These are phyloP conservation scores for Echiichthys vipera DNA, from an alignment of 2,797 vertebrate genomes.

Conservation along the genomic window DNA sequence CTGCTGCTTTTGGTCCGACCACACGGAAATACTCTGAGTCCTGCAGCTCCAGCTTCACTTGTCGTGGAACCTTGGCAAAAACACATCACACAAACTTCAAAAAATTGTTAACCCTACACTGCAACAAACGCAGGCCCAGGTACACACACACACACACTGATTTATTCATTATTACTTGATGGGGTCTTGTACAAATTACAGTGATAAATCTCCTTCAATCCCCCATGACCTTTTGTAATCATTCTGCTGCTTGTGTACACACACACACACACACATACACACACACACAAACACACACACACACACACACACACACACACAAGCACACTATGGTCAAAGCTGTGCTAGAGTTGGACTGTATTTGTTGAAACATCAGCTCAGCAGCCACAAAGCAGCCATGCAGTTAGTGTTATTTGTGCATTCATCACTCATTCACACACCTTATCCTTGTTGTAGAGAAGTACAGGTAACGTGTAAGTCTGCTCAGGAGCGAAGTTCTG, in stretches of 20 bases:
- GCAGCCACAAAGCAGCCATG: too few species aligned
- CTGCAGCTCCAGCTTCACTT: slow-evolving; percentile 86
- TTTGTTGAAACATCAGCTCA: background rate
- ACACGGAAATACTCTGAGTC: slow-evolving; percentile 89
- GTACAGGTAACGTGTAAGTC: slow-evolving; percentile 84
- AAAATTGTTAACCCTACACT: background rate
- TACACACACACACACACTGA: slow-evolving; percentile 5
- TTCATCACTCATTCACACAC: slow-evolving; percentile 67
- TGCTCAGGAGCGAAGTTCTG: slow-evolving; percentile 86
- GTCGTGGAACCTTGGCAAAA: slow-evolving; percentile 81
- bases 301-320: background rate
- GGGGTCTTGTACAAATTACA: slow-evolving; percentile 25
- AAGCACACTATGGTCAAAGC: background rate
- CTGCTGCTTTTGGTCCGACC: slow-evolving; percentile 73
- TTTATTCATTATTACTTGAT: slow-evolving; percentile 38
- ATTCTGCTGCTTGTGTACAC: background rate
- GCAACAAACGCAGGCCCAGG: slow-evolving; percentile 18
- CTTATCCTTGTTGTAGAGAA: slow-evolving; percentile 88
- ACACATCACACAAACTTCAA: background rate
- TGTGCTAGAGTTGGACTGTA: background rate
- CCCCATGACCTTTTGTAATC: slow-evolving; percentile 31
- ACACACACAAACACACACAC: background rate
- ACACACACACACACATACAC: slow-evolving; percentile 8
- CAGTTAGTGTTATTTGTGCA: background rate
- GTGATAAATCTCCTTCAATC: slow-evolving; percentile 34